Conservation (phyloP, 37 sponge, comb jelly and placozoan species). For the Mnemiopsis leidyi region DNA sequence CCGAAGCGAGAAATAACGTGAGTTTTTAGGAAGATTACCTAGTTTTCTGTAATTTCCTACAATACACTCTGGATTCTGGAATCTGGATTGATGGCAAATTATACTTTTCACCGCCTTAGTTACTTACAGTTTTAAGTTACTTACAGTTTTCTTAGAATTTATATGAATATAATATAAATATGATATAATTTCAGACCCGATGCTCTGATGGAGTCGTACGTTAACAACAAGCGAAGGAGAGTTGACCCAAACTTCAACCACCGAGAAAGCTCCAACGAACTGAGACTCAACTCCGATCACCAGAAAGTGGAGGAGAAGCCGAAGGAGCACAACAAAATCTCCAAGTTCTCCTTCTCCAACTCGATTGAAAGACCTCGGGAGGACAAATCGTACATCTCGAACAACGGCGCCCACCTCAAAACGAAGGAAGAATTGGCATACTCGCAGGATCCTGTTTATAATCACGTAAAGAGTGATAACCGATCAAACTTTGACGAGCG, state of each 20-base stretch:
- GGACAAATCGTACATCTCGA: background rate
- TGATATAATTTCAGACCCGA: constrained; percentile 7
- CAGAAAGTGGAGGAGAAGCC: background rate
- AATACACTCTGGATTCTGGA: too few species aligned
- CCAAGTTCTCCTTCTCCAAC: constrained; percentile 23
- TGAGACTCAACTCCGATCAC: background rate
- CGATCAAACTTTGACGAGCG: constrained; percentile 14
- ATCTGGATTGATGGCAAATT: too few species aligned
- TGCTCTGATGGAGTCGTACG: constrained; percentile 21
- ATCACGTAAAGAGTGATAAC: background rate
- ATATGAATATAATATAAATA: too few species aligned
- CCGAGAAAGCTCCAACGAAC: background rate
- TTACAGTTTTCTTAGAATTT: too few species aligned
- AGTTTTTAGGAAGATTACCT: too few species aligned
- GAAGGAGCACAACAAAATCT: background rate
- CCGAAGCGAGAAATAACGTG: constrained; percentile 50
- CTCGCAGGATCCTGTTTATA: background rate
- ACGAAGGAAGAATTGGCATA: background rate
- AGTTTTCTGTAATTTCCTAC: too few species aligned
- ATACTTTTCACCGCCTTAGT: too few species aligned
- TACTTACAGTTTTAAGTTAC: too few species aligned
- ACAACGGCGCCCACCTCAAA: background rate
- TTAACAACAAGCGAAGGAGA: constrained; percentile 42
- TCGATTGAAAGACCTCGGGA: background rate
- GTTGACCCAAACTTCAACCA: background rate